Evolutionary conservation across 2,797 vertebrate species (phyloP).

Genomic region (Gambelia wislizenii): DNA sequence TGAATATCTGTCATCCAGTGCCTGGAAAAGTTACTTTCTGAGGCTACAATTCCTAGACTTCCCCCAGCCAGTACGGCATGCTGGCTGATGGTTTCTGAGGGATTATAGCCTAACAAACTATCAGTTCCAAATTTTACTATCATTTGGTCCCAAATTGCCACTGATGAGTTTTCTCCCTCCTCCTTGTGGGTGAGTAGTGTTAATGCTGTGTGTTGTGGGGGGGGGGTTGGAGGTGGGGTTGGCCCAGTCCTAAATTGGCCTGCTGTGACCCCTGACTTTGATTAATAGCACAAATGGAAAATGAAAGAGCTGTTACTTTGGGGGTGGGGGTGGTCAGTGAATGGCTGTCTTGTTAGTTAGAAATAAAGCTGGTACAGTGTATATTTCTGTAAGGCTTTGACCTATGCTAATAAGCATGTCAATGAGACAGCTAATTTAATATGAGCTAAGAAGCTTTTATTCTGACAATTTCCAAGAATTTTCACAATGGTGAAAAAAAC

Average conservation of each 20-base stretch:
- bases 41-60: no score
- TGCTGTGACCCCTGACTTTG: neutral
- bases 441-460: neutral
- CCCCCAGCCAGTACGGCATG: no score
- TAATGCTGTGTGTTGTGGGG: no score
- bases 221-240: no score
- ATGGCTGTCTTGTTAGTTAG: neutral
- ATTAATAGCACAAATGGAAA: neutral
- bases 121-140: no score
- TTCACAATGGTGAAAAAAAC: neutral
- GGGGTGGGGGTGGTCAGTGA: neutral
- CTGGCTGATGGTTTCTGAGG: no score
- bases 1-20: neutral
- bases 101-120: no score
- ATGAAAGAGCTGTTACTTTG: neutral
- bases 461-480: neutral
- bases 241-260: neutral
- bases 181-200: no score
- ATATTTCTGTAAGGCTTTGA: neutral
- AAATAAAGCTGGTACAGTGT: constrained; percentile 6
- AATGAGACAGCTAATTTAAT: constrained; percentile 2
- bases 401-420: constrained; percentile 34
- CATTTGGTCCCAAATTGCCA: no score
- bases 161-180: no score
- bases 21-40: no score